Evolutionary conservation across 2,888 invertebrate species (phyloP), one percentile per base, ranked within the genome.

Genomic region (Sarcophaga caerulescens): DNA sequence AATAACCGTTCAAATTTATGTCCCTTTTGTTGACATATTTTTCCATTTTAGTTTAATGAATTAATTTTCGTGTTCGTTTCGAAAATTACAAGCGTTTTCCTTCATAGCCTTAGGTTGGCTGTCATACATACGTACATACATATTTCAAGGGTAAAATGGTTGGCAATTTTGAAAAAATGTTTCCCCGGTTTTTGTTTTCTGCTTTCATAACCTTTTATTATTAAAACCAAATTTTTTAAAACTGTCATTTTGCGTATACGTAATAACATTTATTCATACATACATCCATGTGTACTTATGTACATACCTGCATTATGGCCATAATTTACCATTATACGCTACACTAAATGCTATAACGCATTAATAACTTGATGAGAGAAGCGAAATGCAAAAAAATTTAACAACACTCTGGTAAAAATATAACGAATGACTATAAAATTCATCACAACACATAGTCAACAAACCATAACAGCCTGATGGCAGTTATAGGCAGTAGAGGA

Each of bases 261-360:
- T 35, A 35, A 10, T 35, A 35, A 14, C 59, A 70, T 12, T 3
- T 14, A 35, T 35, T 57, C 47, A 19, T 0, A 21, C 59, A 5
- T 17, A 57, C 21, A 65, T 14, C 8, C 65, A 21, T 70, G 21
- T 47, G 19, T 69, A 17, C 2, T 1, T 35, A 35, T 8, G 8
- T 35, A 35, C 35, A 35, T 35, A 35, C 35, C 35, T 35, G 57
- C 45, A 68, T 14, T 66, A 52, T 19, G 52, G 76, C 52, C 74
- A 78, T 75, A 78, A 85, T 85, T 75, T 79, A 75, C 57, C 75
- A 79, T 71, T 83, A 69, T 59, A 85, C 63, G 82, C 68, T 73
- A 80, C 68, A 68, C 59, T 73, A 77, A 85, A 76, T 69, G 68
- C 59, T 76, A 83, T 82, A 77, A 74, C 76, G 79, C 85, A 73